Conservation (phyloP, 2,113 vertebrate genomes). For the Smithornis capensis region DNA sequence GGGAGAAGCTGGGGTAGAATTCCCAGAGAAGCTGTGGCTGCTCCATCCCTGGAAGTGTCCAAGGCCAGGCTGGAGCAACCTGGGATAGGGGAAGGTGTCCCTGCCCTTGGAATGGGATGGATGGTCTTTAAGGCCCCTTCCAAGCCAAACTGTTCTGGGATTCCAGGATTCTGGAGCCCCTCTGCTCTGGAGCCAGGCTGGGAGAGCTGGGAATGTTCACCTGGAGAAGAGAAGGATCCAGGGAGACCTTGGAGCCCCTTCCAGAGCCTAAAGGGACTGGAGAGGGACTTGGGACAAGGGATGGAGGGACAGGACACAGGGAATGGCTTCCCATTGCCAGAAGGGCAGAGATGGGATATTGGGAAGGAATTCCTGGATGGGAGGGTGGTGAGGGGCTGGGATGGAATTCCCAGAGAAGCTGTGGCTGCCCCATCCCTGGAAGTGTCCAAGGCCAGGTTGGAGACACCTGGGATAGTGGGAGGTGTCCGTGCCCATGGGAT, state of each 20-base stretch:
- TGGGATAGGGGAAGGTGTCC: not conserved
- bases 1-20: fast-evolving
- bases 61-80: not conserved
- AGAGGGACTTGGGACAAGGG: too few species aligned
- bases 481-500: not conserved
- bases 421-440: too few species aligned
- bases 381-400: not conserved
- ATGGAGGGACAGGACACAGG: not conserved
- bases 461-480: too few species aligned
- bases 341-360: too few species aligned
- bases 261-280: too few species aligned
- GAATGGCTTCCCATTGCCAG: not conserved
- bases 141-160: too few species aligned
- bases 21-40: not conserved
- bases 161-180: too few species aligned
- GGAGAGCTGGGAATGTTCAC: too few species aligned
- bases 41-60: not conserved
- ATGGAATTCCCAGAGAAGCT: not conserved
- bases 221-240: too few species aligned
- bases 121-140: not conserved
- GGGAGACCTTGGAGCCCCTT: too few species aligned
- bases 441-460: too few species aligned
- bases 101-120: not conserved
- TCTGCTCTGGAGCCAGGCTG: too few species aligned
- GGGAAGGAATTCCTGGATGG: not conserved